Evolutionary conservation across 2,797 vertebrate genomes (phyloP), one percentile per base, ranked within the genome.

Genomic region (Pterois miles): DNA sequence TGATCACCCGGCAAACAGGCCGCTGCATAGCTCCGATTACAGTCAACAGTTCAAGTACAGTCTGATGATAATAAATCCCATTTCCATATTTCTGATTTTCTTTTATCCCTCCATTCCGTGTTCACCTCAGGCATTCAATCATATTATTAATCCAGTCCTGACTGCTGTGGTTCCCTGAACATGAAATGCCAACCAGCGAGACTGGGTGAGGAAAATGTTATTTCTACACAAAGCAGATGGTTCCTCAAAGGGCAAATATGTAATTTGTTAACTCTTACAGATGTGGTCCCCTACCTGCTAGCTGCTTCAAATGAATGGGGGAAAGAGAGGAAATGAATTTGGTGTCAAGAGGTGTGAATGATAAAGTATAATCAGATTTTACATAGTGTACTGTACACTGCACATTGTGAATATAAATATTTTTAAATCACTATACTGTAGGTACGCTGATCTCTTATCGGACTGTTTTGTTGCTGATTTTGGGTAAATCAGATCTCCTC

Each of bases 201-300:
- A 84, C 25, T 46, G 53, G 63, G 86, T 87, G 73, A 79, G 85
- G 83, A 88, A 91, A 91, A 88, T 84, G 76, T 81, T 85, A 86
- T 92, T 93, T 83, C 86, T 82, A 74, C 72, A 79, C 83, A 88
- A 90, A 85, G 84, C 76, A 74, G 88, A 86, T 84, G 84, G 83
- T 75, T 86, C 69, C 85, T 89, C 83, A 91, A 92, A 93, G 91
- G 91, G 84, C 90, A 88, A 92, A 88, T 76, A 70, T 91, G 81
- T 86, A 82, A 89, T 90, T 89, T 81, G 71, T 88, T 86, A 86
- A 89, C 75, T 86, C 82, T 78, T 63, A 72, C 27, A 8, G 29
- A 88, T 78, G 53, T 70, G 65, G 48, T 63, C 46, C 65, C 67
- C 57, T 67, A 75, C 76, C 84, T 78, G 73, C 65, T 65, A 71